Base-by-base conservation (phyloP, 2,113 vertebrate species). In the Noctilio leporinus region DNA sequence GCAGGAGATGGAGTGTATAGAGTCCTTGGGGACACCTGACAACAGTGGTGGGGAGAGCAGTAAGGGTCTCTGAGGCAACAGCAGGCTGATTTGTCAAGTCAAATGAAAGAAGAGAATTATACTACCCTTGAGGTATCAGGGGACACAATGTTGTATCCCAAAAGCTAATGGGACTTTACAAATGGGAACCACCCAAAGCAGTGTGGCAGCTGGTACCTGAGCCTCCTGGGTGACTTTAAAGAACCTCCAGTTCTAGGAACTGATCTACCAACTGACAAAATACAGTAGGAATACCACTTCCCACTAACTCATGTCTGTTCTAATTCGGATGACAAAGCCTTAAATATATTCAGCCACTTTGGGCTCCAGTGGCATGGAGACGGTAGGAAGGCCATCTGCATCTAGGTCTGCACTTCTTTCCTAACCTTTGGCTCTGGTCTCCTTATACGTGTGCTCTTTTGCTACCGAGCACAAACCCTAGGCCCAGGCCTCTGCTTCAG, bases 391-490 rank as follows among this genome's bases (percentile, higher is more conserved):
- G 49, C 14, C 20, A 55, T 43, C 47, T 73, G 19, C 72, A 62
- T 17, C 17, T 78, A 55, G 69, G 45, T 7, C 30, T 19, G 47
- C 8, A 53, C 57, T 87, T 16, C 28, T 82, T 53, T 89, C 76
- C 45, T 72, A 64, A 1, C 24, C 47, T 28, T 4, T 22, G 55
- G 35, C 33, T 35, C 59, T 59, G 77, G 51, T 43, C 35, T 22
- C 69, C 33, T 73, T 40, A 45, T 2, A 55, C 49, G 59, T 67
- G 45, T 67, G 45, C 43, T 15, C 26, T 38, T 4, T 3, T 12
- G 47, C 26, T 9, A 99, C 2, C 38, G 98, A 99, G 38, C 98
- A 99, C 0, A 98, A 98, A 12, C 96, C 98, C 67, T 98, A 97
- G 98, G 94, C 98, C 2, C 97, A 84, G 0, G 97, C 98, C 40